Base-by-base conservation (phyloP, 2,113 vertebrate genomes). In the Indicator indicator region DNA sequence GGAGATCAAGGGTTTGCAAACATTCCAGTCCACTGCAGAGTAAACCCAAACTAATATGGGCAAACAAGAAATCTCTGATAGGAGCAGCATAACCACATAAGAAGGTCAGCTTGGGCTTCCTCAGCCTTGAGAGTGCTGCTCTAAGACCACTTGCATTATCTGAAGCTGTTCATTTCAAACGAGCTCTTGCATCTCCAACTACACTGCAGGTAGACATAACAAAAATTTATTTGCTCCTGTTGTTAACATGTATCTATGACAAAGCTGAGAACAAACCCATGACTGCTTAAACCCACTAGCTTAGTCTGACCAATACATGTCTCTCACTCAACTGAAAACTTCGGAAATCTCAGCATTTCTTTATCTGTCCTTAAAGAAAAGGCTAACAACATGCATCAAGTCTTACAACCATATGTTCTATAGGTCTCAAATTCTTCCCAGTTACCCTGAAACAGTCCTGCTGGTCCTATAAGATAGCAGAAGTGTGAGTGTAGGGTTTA, bases 81-180 rank as follows among this genome's bases (percentile, higher is more conserved):
- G 69, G 3, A 48, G 58, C 32, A 42, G 28, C 3, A 0, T 9
- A 58, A 50, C 42, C 50, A 21, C 5, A 0, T 24, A 20, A 46
- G 50, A 28, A 54, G 44, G 56, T 70, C 74, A 71, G 30, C 14
- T 46, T 15, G 26, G 52, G 26, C 30, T 79, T 27, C 12, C 63
- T 59, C 48, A 70, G 75, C 88, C 83, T 75, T 65, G 69, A 60
- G 38, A 75, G 15, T 26, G 8, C 52, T 11, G 44, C 1, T 3
- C 15, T 59, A 26, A 70, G 19, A 28, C 44, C n/a, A 50, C 69
- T 91, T 21, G 26, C 8, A 4, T 30, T 59, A 48, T 74, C 73
- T 65, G 62, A 33, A 58, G 48, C 20, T 28, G 83, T 28, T 79
- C 38, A 7, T 50, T 84, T 42, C 24, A 91, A 83, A 84, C 9